These are phyloP conservation scores for Pachliopta kotzebuea DNA, from an alignment of 2,888 invertebrate genomes.

Conservation along the genomic window DNA sequence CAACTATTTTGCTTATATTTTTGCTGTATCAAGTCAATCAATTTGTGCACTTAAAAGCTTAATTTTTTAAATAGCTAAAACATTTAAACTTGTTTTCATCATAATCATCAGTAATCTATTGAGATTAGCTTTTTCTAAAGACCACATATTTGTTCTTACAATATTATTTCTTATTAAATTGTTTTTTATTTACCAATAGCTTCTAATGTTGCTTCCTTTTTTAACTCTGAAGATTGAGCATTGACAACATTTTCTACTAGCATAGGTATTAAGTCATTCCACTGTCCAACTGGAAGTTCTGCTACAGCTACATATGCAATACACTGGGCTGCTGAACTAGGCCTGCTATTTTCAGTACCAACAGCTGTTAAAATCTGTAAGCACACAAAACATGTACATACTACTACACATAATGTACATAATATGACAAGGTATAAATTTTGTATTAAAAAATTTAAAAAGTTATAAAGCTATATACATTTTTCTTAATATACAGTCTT, in stretches of 20 bases:
- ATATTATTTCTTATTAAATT: not conserved
- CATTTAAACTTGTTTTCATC: too few species aligned
- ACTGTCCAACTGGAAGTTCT: constrained; percentile 94
- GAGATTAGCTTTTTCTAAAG: too few species aligned
- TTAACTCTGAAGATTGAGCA: constrained; percentile 92
- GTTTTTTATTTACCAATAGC: constrained; percentile 87
- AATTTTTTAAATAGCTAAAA: too few species aligned
- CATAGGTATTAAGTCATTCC: constrained; percentile 93
- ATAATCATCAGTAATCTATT: too few species aligned
- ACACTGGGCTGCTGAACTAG: constrained; percentile 99
- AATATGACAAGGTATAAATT: not conserved
- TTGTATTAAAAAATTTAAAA: not conserved
- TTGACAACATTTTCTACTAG: constrained; percentile 96
- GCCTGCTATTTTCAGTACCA: constrained; percentile 97
- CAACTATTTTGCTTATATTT: too few species aligned
- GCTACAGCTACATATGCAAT: constrained; percentile 99
- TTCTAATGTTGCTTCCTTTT: constrained; percentile 98
- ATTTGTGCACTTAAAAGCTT: too few species aligned
- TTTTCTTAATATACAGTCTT: constrained; percentile 94
- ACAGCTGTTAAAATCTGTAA: constrained; percentile 92
- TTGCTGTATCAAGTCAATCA: too few species aligned
- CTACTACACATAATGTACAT: not conserved
- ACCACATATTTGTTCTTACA: too few species aligned
- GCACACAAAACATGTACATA: not conserved
- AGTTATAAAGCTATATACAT: constrained; percentile 82